Evolutionary conservation across 2,888 invertebrate genomes (phyloP), one percentile per base, ranked within the genome.

Genomic region (Synergus japonicus): DNA sequence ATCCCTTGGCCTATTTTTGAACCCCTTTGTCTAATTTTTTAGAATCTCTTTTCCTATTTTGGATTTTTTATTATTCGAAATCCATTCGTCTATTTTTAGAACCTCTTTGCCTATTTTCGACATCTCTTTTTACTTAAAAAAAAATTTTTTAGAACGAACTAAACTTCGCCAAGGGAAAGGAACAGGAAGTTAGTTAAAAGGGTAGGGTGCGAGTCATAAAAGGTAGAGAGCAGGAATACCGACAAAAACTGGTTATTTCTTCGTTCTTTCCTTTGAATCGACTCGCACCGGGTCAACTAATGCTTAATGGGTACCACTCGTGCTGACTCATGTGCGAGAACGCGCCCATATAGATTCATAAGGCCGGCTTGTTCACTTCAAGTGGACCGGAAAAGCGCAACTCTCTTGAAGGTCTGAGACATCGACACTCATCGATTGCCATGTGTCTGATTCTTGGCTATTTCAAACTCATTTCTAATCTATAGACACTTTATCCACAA

Each of bases 241-340:
- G 44, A 67, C 10, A 67, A 44, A 67, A 67, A 67, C 18, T 44
- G 67, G 43, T 67, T 44, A 18, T 67, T 67, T 67, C 67, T 67
- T 46, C 12, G 18, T 44, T 22, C 44, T 44, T 18, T 67, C 43
- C 67, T 18, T 44, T 12, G 18, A 22, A 67, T 18, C 67, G 7
- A 46, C 44, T 60, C 18, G 60, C 60, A 60, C 60, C 60, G 10
- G 60, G 60, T 60, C 60, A 60, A 22, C 60, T 60, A 29, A 60
- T 60, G n/a, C 22, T 22, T 60, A 60, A 60, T 60, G 60, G 60
- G 22, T 10, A 60, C 22, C 60, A 60, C 15, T 22, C 22, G 60
- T 18, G 60, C 60, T 60, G 60, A 60, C 60, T 60, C 60, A 60
- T 22, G 60, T 18, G 18, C 60, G 10, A 22, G 60, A 60, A 22